phyloP scores from a whole-genome alignment of 2,113 vertebrate genomes.

The Clarias magur region DNA sequence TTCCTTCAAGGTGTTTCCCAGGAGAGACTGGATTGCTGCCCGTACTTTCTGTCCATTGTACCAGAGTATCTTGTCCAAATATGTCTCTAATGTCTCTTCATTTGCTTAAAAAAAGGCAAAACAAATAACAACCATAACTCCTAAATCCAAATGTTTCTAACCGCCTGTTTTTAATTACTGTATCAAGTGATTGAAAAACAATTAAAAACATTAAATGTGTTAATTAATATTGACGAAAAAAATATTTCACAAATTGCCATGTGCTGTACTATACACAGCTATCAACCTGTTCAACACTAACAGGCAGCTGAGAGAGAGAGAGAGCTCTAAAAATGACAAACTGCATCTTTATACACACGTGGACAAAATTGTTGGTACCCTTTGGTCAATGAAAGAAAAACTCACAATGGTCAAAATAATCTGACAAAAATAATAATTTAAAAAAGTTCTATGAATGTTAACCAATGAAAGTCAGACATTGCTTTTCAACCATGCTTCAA shows the following conservation, averaged over 20 bases:
- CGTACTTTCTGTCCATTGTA: slow-evolving; percentile 66
- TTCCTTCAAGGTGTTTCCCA: slow-evolving; percentile 59
- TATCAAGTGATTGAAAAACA: background rate
- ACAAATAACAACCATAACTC: background rate
- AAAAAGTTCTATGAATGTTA: too few relatives aligned
- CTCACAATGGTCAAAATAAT: too few relatives aligned
- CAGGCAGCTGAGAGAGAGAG: background rate
- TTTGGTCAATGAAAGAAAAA: too few relatives aligned
- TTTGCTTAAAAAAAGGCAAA: slow-evolving; percentile 52
- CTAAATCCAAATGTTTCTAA: background rate
- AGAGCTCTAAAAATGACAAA: background rate
- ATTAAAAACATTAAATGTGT: background rate
- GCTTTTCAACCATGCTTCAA: too few relatives aligned
- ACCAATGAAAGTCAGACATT: too few relatives aligned
- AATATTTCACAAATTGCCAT: background rate
- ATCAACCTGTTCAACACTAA: background rate
- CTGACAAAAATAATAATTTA: too few relatives aligned
- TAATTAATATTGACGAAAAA: background rate
- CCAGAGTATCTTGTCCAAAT: slow-evolving; percentile 70
- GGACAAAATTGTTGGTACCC: too few relatives aligned
- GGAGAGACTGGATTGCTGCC: slow-evolving; percentile 60
- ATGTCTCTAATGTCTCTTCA: slow-evolving; percentile 67
- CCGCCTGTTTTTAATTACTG: background rate
- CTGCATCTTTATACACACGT: background rate
- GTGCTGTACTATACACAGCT: background rate